phyloP scores from a whole-genome alignment of 2,797 vertebrate genomes.

The Cossypha heuglini region DNA sequence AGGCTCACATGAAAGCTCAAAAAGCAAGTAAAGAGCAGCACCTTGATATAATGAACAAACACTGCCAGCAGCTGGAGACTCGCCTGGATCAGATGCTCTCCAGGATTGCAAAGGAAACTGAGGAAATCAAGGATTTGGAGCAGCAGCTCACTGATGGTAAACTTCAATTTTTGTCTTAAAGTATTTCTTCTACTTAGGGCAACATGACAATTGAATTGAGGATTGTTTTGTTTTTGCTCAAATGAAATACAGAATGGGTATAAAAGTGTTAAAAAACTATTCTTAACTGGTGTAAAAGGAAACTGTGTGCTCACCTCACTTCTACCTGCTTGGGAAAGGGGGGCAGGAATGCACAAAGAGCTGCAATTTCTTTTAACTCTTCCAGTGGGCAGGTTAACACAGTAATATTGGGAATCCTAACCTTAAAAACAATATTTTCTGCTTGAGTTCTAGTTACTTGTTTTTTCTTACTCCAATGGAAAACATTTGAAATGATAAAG shows the following conservation, averaged over 20 bases:
- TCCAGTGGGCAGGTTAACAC: background rate
- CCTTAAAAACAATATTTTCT: background rate
- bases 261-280: background rate
- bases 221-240: background rate
- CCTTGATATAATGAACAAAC: slow-evolving; percentile 82
- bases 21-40: slow-evolving; percentile 78
- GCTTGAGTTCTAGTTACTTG: background rate
- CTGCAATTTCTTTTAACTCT: background rate
- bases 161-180: background rate
- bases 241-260: background rate
- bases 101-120: slow-evolving; percentile 88
- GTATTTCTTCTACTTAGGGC: background rate
- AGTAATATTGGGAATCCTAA: background rate
- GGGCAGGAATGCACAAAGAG: background rate
- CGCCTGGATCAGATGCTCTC: slow-evolving; percentile 86
- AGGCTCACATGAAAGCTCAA: slow-evolving; percentile 81
- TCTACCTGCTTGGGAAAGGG: background rate
- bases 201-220: background rate
- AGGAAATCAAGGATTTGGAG: slow-evolving; percentile 93
- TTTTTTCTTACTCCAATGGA: background rate
- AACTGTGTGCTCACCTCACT: background rate
- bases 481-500: background rate
- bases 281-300: background rate
- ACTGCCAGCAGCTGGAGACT: slow-evolving; percentile 81
- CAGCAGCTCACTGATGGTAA: slow-evolving; percentile 91